phyloP scores from a whole-genome alignment of 2,888 invertebrate species.

The Gordius sp. region DNA sequence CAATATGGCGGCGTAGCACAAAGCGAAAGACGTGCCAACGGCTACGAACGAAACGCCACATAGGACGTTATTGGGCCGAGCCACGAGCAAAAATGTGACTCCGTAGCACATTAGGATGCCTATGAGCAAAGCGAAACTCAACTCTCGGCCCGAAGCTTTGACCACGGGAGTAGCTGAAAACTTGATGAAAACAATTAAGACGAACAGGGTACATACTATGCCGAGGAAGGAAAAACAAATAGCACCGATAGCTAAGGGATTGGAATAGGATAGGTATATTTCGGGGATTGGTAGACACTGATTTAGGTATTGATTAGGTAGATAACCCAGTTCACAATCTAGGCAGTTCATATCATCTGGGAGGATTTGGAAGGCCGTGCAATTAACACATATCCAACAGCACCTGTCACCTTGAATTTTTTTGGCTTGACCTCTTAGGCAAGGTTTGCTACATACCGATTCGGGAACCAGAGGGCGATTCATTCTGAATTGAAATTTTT shows the following conservation, averaged over 20 bases:
- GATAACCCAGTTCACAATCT: conserved; percentile 19
- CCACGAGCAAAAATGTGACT: conserved; percentile 29
- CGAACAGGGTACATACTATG: conserved; percentile 26
- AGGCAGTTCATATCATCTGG: conserved; percentile 41
- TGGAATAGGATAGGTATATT: conserved; percentile 34
- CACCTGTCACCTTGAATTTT: conserved; percentile 52
- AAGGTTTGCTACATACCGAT: conserved; percentile 66
- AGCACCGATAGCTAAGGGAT: conserved; percentile 70
- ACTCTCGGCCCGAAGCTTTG: conserved; percentile 30
- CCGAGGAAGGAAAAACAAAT: conserved; percentile 39
- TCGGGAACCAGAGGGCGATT: conserved; percentile 50
- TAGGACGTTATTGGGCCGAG: conserved; percentile 26
- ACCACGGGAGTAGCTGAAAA: conserved; percentile 30
- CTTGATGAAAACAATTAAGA: conserved; percentile 27
- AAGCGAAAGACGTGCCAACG: conserved; percentile 29
- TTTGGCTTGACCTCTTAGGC: conserved; percentile 61
- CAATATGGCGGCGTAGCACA: conserved; percentile 30
- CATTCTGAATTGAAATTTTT: conserved; percentile 53
- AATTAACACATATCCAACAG: conserved; percentile 26
- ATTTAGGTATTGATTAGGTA: conserved; percentile 19
- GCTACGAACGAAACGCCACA: conserved; percentile 29
- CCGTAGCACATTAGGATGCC: conserved; percentile 28
- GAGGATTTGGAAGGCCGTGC: conserved; percentile 33
- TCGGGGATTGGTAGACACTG: conserved; percentile 50
- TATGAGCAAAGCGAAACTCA: conserved; percentile 29